These are phyloP conservation scores for Lasioglossum marginatum DNA, from an alignment of 2,888 invertebrate genomes.

Conservation along the genomic window DNA sequence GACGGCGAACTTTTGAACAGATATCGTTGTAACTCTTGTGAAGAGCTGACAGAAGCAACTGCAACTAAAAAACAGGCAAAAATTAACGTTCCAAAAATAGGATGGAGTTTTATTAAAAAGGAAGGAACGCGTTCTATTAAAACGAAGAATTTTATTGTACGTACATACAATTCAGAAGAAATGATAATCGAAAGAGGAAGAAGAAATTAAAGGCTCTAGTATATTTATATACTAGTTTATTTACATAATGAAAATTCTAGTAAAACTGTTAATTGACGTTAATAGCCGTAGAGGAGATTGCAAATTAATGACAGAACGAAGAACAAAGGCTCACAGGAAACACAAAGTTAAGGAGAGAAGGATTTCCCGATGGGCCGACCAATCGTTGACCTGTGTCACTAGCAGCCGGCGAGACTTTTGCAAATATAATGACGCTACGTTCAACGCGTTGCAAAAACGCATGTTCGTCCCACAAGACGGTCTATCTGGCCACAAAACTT, in stretches of 20 bases:
- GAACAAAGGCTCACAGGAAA: not conserved
- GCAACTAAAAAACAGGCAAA: not conserved
- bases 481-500: not conserved
- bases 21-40: too few species aligned
- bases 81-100: not conserved
- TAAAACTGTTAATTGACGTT: not conserved
- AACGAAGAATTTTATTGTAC: not conserved
- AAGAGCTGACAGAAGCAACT: too few species aligned
- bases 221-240: not conserved
- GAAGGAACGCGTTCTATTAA: not conserved
- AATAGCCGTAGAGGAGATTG: not conserved
- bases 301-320: not conserved
- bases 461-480: not conserved
- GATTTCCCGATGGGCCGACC: conserved; percentile 49
- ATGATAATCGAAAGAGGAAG: not conserved
- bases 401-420: conserved; percentile 28
- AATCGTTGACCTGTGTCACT: conserved; percentile 22
- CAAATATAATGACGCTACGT: conserved; percentile 26
- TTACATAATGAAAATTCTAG: not conserved
- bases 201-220: not conserved
- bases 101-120: not conserved
- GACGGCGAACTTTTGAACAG: not conserved
- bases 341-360: conserved; percentile 1
- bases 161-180: not conserved
- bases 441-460: not conserved